Conservation (phyloP, 2,797 vertebrate species). For the Scleropages formosus region DNA sequence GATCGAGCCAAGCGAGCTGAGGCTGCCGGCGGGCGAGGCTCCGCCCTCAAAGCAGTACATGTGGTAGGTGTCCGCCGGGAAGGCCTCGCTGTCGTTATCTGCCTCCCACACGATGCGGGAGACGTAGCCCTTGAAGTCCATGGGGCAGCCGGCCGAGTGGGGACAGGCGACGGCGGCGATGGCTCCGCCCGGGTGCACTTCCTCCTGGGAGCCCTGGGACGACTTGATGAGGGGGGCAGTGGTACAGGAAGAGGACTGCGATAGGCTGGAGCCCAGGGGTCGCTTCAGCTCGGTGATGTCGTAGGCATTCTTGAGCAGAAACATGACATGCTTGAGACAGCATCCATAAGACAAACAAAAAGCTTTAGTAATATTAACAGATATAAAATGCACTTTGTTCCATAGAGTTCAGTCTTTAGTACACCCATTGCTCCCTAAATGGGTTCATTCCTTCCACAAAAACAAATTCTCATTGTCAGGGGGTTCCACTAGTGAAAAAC, state of each 20-base stretch:
- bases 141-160: constrained; percentile 41
- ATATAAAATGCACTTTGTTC: no score
- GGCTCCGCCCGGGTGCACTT: constrained; percentile 57
- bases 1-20: constrained; percentile 75
- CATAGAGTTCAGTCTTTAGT: no score
- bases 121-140: constrained; percentile 78
- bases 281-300: constrained; percentile 82
- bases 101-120: constrained; percentile 76
- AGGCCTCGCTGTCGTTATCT: constrained; percentile 67
- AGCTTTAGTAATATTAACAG: no score
- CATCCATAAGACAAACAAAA: no score
- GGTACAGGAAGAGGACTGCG: constrained; percentile 71
- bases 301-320: constrained; percentile 71
- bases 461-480: no score
- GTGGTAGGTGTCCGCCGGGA: constrained; percentile 71
- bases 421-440: no score
- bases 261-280: constrained; percentile 70
- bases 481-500: no score
- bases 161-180: constrained; percentile 45
- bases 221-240: constrained; percentile 70
- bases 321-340: neutral
- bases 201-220: constrained; percentile 69
- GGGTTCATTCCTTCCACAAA: no score
- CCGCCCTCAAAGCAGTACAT: constrained; percentile 77
- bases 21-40: constrained; percentile 71